Evolutionary conservation across 2,888 invertebrate genomes (phyloP).

Genomic region (Argynnis bischoffii): DNA sequence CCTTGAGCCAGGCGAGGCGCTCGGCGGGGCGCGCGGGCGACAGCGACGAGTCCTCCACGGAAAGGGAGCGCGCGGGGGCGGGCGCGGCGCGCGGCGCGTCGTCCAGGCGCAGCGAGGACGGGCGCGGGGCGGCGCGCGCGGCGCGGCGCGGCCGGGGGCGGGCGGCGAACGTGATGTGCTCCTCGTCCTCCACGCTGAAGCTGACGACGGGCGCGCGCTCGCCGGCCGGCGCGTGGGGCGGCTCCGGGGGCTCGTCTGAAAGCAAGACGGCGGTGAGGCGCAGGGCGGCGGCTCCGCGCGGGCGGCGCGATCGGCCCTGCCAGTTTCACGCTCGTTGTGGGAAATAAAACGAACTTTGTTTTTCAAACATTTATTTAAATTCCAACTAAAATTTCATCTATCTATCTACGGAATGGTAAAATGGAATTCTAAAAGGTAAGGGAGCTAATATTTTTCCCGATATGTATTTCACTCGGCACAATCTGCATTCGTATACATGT

Average conservation of each 20-base stretch:
- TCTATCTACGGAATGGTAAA: constrained; percentile 35
- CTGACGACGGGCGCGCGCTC: constrained; percentile 67
- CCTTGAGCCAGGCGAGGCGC: constrained; percentile 64
- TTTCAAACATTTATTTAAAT: constrained; percentile 23
- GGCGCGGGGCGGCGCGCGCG: constrained; percentile 51
- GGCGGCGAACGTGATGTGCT: constrained; percentile 74
- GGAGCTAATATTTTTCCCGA: constrained; percentile 19
- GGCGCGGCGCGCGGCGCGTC: constrained; percentile 50
- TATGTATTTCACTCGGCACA: constrained; percentile 28
- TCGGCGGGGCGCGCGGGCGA: constrained; percentile 72
- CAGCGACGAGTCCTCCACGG: constrained; percentile 70
- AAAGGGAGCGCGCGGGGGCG: constrained; percentile 60
- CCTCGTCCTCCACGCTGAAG: constrained; percentile 76
- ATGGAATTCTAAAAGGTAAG: constrained; percentile 25
- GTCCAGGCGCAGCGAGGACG: constrained; percentile 60
- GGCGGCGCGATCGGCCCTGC: constrained; percentile 40
- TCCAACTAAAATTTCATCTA: constrained; percentile 19
- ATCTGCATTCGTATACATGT: constrained; percentile 8
- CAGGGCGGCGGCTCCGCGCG: constrained; percentile 36
- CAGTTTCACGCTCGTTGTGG: not conserved
- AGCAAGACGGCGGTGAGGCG: constrained; percentile 54
- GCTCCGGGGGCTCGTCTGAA: constrained; percentile 49
- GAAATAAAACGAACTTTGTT: constrained; percentile 34
- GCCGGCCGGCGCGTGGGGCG: constrained; percentile 16
- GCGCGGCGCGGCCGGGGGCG: constrained; percentile 48